Base-by-base conservation (phyloP, 2,113 vertebrate species). In the Melanocharis versteri region DNA sequence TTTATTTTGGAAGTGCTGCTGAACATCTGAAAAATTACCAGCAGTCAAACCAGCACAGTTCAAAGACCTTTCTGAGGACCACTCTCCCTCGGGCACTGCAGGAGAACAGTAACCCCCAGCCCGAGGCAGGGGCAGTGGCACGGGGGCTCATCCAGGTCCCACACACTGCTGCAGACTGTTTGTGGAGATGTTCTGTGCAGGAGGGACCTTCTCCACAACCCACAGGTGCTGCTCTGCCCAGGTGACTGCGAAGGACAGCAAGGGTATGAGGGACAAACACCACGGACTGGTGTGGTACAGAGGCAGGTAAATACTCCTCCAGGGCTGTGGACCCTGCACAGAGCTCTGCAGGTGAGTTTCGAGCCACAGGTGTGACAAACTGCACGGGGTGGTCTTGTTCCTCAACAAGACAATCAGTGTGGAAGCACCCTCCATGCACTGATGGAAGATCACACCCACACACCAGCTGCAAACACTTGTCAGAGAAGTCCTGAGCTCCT, bases 1-100 rank as follows among this genome's bases (percentile, higher is more conserved):
- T 89, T 96, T 90, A 70, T 87, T 96, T 95, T 56, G 40, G 95
- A 96, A 95, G 88, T 90, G 58, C 81, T 75, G 89, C 35, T 66
- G 77, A 80, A 73, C 65, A 65, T 22, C 82, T 86, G 84, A 39
- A 24, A 62, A 94, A 95, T 48, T 72, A 91, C 54, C 76, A 91
- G 72, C 47, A 78, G 77, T 66, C 60, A 78, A 72, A 87, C 61
- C 75, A 75, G 80, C 66, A 85, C 88, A 85, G 80, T 94, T 91
- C 94, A 79, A 83, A 96, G 87, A 91, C 83, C 89, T 96, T 97
- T 96, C 42, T 11, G 53, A 89, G 89, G 83, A 79, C 10, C 13
- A 18, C 39, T 12, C 15, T 73, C 39, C 61, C 42, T 68, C 13
- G 39, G 50, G 83, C 51, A n/a, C 27, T 23, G 42, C 33, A 76